These are phyloP conservation scores for Notolepis coatsorum DNA, from an alignment of 2,797 vertebrate genomes.

Conservation along the genomic window DNA sequence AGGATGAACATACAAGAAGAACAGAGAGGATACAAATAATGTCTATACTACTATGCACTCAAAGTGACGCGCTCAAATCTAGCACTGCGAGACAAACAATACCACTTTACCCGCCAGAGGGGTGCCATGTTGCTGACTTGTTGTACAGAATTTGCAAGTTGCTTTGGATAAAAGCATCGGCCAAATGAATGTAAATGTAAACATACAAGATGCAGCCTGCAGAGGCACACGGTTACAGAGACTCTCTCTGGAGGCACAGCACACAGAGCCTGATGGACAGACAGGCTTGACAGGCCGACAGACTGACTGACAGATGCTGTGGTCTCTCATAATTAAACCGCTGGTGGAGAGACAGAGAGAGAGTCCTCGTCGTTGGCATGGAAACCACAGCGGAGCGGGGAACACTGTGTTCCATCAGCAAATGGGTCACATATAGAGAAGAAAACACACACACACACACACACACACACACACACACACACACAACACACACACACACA, in stretches of 20 bases:
- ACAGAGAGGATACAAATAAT: too few species aligned
- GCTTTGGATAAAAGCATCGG: too few species aligned
- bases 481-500: background rate
- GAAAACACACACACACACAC: conserved; percentile 52
- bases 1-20: too few species aligned
- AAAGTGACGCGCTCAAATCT: too few species aligned
- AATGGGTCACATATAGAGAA: conserved; percentile 81
- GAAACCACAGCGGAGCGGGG: conserved; percentile 78
- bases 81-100: too few species aligned
- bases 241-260: conserved; percentile 38
- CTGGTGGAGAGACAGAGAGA: conserved; percentile 53
- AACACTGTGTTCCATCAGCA: conserved; percentile 82
- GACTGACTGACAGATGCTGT: conserved; percentile 24
- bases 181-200: too few species aligned
- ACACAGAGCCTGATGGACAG: conserved; percentile 25
- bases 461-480: conserved; percentile 4
- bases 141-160: too few species aligned
- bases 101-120: too few species aligned
- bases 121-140: too few species aligned
- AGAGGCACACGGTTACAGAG: too few species aligned
- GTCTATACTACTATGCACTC: too few species aligned
- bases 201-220: too few species aligned
- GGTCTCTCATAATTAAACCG: conserved; percentile 47
- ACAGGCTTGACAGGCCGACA: background rate
- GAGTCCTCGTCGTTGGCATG: conserved; percentile 82